These are phyloP conservation scores for Syngnathus floridae DNA, from an alignment of 2,113 vertebrate genomes.

Conservation along the genomic window DNA sequence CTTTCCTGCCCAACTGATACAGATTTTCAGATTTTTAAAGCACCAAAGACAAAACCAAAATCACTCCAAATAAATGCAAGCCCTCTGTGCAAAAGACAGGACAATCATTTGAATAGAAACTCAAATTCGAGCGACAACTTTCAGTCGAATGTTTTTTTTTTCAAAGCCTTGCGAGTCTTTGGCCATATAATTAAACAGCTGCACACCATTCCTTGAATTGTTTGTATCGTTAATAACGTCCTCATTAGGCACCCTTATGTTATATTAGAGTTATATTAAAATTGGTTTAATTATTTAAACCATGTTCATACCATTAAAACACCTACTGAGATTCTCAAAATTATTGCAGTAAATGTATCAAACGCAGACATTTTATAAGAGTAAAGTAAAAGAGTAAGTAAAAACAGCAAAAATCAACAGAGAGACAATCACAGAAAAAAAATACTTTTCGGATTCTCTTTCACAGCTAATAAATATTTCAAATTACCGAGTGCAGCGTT, in stretches of 20 bases:
- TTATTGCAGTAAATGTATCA: background rate
- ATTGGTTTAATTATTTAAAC: constrained; percentile 9
- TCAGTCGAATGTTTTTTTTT: constrained; percentile 32
- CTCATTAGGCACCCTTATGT: background rate
- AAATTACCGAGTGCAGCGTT: constrained; percentile 3
- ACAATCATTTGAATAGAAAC: no score
- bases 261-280: constrained; percentile 7
- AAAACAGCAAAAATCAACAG: background rate
- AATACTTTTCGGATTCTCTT: background rate
- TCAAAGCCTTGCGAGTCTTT: constrained; percentile 22
- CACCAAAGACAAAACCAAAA: no score
- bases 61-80: no score
- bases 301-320: background rate
- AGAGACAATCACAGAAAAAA: constrained; percentile 1
- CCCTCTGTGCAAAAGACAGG: no score
- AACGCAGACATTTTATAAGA: background rate
- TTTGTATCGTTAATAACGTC: constrained; percentile 42
- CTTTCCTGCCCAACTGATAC: background rate
- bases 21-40: background rate
- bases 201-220: constrained; percentile 31
- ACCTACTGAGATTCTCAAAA: background rate
- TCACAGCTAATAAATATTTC: constrained; percentile 6
- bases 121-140: constrained; percentile 10
- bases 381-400: background rate
- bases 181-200: constrained; percentile 15